phyloP scores from a whole-genome alignment of 2,797 vertebrate genomes.

The Agapornis canus region DNA sequence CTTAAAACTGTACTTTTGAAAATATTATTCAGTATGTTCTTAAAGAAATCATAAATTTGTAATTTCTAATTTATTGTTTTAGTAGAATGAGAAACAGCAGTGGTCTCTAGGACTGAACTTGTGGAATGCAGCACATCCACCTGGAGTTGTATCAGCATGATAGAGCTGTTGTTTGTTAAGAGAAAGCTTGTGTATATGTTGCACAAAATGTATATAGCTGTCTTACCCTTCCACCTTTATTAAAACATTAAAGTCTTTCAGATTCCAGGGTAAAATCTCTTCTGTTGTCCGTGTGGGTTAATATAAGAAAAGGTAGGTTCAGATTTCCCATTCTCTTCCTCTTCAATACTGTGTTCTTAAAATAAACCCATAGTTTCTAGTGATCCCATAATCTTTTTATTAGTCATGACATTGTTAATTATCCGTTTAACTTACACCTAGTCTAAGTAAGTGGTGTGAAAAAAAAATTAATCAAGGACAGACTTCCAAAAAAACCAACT shows the following conservation, averaged over 20 bases:
- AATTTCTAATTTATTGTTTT: constrained; percentile 23
- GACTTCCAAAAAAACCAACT: background rate
- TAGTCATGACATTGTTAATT: background rate
- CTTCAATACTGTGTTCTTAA: background rate
- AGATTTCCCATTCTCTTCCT: background rate
- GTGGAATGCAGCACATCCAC: background rate
- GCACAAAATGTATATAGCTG: constrained; percentile 19
- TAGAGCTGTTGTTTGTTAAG: background rate
- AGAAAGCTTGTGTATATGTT: background rate
- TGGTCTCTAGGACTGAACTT: background rate
- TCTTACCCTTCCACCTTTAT: background rate
- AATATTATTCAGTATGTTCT: background rate
- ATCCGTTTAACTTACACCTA: background rate
- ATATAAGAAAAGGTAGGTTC: background rate
- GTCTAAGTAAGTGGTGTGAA: background rate
- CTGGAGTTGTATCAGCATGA: background rate
- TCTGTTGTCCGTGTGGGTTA: background rate
- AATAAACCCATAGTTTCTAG: background rate
- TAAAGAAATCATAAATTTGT: background rate
- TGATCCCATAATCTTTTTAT: background rate
- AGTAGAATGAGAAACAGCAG: background rate
- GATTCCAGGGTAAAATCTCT: background rate
- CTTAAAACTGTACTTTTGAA: background rate
- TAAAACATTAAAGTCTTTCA: constrained; percentile 10
- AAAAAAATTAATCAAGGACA: background rate